These are phyloP conservation scores for Oreohelix idahoensis DNA, from an alignment of 1,140 invertebrate species.

Conservation along the genomic window DNA sequence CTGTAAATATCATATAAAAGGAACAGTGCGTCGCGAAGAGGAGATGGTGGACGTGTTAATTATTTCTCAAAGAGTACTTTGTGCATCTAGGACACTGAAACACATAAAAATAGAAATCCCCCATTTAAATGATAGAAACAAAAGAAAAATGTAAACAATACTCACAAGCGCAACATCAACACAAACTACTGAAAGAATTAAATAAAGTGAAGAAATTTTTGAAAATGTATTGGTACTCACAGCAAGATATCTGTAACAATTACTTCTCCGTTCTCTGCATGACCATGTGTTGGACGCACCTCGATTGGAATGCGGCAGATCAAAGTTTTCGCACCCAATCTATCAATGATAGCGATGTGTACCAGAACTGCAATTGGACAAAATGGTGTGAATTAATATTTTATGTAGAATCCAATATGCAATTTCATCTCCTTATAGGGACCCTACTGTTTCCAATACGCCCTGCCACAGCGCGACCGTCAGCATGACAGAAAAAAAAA, in stretches of 20 bases:
- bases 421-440: background rate
- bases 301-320: conserved; percentile 1
- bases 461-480: background rate
- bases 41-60: too few species aligned
- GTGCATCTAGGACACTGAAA: too few species aligned
- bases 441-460: background rate
- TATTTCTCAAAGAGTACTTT: too few species aligned
- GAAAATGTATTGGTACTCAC: background rate
- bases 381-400: conserved; percentile 1
- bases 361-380: conserved; percentile 5
- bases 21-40: too few species aligned
- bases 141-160: too few species aligned
- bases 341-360: conserved; percentile 7
- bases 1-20: too few species aligned
- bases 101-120: too few species aligned
- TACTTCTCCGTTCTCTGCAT: background rate
- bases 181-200: too few species aligned
- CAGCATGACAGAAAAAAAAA: background rate
- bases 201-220: too few species aligned
- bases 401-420: background rate
- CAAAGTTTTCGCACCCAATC: conserved; percentile 20
- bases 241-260: background rate
- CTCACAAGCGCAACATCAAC: too few species aligned
- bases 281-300: background rate
- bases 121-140: too few species aligned